phyloP scores from a whole-genome alignment of 2,797 vertebrate genomes.

The Emys orbicularis region DNA sequence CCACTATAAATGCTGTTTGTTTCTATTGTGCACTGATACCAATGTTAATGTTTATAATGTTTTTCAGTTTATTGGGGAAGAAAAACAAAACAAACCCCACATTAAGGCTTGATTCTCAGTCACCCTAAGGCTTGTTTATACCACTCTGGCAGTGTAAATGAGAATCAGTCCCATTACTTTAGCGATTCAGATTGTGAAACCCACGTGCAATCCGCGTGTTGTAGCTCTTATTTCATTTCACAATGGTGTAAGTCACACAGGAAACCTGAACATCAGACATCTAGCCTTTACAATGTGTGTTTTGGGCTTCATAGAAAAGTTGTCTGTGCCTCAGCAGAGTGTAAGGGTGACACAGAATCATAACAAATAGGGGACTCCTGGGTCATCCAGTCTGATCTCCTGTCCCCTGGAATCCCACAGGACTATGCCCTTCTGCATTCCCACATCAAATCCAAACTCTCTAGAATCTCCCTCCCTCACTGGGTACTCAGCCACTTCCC shows the following conservation, averaged over 20 bases:
- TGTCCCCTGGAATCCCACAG: not conserved
- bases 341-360: not conserved
- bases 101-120: not conserved
- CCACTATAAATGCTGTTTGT: not conserved
- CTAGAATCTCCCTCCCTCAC: not conserved
- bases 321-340: not conserved
- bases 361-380: not conserved
- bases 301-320: not conserved
- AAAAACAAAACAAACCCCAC: not conserved
- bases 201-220: rapidly evolving
- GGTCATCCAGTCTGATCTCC: not conserved
- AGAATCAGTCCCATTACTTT: not conserved
- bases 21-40: not conserved
- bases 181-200: not conserved
- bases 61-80: not conserved
- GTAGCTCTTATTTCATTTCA: not conserved
- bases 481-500: not conserved
- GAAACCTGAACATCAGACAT: not conserved
- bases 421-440: not conserved
- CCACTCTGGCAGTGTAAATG: not conserved
- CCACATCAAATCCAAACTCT: not conserved
- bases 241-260: not conserved
- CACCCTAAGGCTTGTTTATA: not conserved
- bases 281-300: not conserved
- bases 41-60: not conserved